Evolutionary conservation across 1,140 invertebrate genomes (phyloP).

Genomic region (Pemphigus obesinymphae): DNA sequence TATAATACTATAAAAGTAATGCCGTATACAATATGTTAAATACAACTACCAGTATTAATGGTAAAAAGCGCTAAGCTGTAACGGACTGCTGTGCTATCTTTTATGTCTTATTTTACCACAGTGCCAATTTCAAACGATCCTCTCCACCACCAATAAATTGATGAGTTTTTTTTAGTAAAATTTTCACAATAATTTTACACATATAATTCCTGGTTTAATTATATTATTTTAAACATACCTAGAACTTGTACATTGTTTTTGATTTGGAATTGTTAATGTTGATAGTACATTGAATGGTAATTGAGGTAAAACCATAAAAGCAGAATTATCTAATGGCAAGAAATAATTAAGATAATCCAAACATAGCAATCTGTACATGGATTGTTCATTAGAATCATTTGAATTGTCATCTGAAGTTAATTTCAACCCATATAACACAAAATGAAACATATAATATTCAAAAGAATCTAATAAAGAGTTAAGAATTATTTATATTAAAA

Average conservation of each 20-base stretch:
- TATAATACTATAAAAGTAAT: no score
- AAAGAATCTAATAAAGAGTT: not conserved
- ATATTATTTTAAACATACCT: not conserved
- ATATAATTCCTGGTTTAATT: not conserved
- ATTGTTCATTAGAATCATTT: not conserved
- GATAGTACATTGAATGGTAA: not conserved
- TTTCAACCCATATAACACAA: slow-evolving; percentile 19
- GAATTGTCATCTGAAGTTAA: not conserved
- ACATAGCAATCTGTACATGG: not conserved
- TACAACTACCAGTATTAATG: no score
- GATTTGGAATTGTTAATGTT: not conserved
- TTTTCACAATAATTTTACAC: no score
- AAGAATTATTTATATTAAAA: not conserved
- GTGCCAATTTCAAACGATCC: no score
- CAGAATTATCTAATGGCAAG: not conserved
- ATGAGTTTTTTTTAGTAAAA: no score
- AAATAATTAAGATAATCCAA: slow-evolving; percentile 9
- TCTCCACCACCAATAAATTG: no score
- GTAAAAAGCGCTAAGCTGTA: no score
- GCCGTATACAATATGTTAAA: no score
- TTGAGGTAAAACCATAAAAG: not conserved
- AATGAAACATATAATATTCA: slow-evolving; percentile 35
- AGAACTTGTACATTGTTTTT: not conserved
- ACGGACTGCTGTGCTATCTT: no score
- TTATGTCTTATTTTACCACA: no score